Percentiles rank a stretch among this genome's conserved stretches.
Evolutionary conservation across 2,888 invertebrate species (phyloP).

Genomic region (Rugalucina vietnamica): DNA sequence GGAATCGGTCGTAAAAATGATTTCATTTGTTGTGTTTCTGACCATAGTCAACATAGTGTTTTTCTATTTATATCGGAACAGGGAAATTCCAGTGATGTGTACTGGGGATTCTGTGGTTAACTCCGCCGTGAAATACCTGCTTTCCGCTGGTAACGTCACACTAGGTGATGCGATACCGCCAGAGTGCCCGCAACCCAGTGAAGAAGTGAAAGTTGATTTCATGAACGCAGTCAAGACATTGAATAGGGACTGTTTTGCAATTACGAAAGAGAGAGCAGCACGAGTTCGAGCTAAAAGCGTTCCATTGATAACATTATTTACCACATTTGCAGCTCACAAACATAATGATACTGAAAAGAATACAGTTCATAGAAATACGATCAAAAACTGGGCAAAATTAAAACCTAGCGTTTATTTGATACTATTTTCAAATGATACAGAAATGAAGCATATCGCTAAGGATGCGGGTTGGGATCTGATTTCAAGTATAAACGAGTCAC

Average conservation of each 20-base stretch:
- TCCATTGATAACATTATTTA: conserved; percentile 54
- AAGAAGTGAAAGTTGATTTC: conserved; percentile 8
- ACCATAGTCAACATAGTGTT: conserved; percentile 40
- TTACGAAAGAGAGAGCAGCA: neutral
- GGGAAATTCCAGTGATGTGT: conserved; percentile 16
- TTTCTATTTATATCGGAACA: conserved; percentile 30
- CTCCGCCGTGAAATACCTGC: conserved; percentile 38
- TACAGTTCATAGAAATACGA: conserved; percentile 63
- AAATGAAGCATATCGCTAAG: conserved; percentile 26
- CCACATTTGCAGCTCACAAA: conserved; percentile 53
- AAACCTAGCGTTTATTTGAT: conserved; percentile 58
- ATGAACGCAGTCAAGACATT: conserved; percentile 21
- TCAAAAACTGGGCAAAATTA: conserved; percentile 65
- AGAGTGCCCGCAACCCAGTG: conserved; percentile 23
- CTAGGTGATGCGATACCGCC: conserved; percentile 19
- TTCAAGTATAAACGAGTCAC: conserved; percentile 15
- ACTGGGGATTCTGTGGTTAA: conserved; percentile 50
- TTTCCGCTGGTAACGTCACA: conserved; percentile 24
- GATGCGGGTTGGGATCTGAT: conserved; percentile 61
- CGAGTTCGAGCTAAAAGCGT: neutral
- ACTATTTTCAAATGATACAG: conserved; percentile 63
- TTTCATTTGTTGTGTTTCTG: neutral
- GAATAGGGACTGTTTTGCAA: conserved; percentile 21
- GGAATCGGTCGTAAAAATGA: neutral
- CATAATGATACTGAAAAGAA: conserved; percentile 54